A percentile compares a stretch with the other conserved stretches of the same genome.
Evolutionary conservation across 2,888 invertebrate genomes (phyloP).

Genomic region (Pristionchus mayeri): DNA sequence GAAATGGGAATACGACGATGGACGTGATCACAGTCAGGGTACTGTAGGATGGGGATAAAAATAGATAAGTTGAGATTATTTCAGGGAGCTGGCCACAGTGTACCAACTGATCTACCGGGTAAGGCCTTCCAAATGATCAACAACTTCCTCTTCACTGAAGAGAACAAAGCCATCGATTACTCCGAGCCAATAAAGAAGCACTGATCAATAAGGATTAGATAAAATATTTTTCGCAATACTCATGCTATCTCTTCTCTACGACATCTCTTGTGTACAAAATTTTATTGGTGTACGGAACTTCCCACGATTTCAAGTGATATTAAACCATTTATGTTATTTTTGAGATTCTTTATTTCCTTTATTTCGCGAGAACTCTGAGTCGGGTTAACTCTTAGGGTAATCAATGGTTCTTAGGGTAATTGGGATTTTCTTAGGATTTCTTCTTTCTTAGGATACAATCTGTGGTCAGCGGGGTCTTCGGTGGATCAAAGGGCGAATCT

Average conservation of each 20-base stretch:
- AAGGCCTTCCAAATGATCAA: conserved; percentile 24
- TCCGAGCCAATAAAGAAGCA: not conserved
- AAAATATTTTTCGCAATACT: too few relatives aligned
- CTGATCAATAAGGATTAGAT: too few relatives aligned
- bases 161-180: not conserved
- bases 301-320: too few relatives aligned
- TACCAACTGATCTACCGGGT: not conserved
- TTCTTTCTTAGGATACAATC: conserved; percentile 11
- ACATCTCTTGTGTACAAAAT: too few relatives aligned
- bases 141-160: not conserved
- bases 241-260: too few relatives aligned
- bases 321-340: too few relatives aligned
- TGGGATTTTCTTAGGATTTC: not conserved
- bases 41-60: not conserved
- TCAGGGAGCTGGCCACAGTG: conserved; percentile 14
- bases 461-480: not conserved
- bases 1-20: too few relatives aligned
- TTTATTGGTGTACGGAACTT: too few relatives aligned
- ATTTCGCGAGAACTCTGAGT: too few relatives aligned
- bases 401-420: not conserved
- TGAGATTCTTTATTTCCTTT: too few relatives aligned
- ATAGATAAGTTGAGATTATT: not conserved
- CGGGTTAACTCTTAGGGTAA: too few relatives aligned
- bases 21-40: not conserved
- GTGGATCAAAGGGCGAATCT: not conserved